These are phyloP conservation scores for Calephelis perditalis DNA, from an alignment of 2,888 invertebrate genomes.

Conservation along the genomic window DNA sequence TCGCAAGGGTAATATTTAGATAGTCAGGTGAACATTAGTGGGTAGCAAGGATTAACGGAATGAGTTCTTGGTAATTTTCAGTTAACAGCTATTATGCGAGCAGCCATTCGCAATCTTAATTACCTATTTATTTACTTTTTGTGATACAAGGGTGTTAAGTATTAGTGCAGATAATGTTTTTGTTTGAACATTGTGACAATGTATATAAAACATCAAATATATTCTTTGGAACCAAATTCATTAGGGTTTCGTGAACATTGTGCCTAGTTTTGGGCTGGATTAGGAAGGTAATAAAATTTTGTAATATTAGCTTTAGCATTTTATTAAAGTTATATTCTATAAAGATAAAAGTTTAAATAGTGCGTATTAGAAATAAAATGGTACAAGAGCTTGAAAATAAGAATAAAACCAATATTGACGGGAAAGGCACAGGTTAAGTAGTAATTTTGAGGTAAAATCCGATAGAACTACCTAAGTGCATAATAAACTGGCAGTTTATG, in stretches of 20 bases:
- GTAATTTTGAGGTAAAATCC: slow-evolving; percentile 42
- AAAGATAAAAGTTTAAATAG: no score
- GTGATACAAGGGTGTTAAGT: slow-evolving; percentile 15
- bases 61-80: slow-evolving; percentile 46
- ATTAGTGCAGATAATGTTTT: slow-evolving; percentile 2
- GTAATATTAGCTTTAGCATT: no score
- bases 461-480: slow-evolving; percentile 52
- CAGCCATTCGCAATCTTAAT: slow-evolving; percentile 47
- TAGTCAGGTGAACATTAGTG: slow-evolving; percentile 43
- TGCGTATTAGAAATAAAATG: no score
- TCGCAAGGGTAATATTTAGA: slow-evolving; percentile 45
- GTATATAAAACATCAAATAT: background rate
- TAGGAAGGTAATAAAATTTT: no score
- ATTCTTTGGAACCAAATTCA: background rate
- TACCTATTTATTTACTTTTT: slow-evolving; percentile 21
- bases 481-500: slow-evolving; percentile 64
- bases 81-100: slow-evolving; percentile 42
- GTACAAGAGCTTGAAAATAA: slow-evolving; percentile 10
- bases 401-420: slow-evolving; percentile 22
- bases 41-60: slow-evolving; percentile 50
- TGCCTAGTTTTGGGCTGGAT: no score
- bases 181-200: background rate
- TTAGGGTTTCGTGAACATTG: background rate
- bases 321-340: no score
- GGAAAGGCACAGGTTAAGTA: background rate